Evolutionary conservation across 1,140 invertebrate genomes (phyloP).

Genomic region (Drosophila bifasciata): DNA sequence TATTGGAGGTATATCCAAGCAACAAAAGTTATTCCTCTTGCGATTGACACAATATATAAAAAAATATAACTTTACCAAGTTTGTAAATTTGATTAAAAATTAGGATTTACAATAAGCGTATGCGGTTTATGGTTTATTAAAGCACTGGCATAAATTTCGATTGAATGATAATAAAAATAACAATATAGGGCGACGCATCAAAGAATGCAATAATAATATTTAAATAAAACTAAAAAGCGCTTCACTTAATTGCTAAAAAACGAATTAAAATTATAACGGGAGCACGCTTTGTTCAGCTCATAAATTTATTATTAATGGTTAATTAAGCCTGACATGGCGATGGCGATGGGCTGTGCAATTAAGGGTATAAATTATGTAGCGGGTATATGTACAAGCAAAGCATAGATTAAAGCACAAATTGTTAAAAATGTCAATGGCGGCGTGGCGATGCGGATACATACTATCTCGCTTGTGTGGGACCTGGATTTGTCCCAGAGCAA

Average conservation of each 20-base stretch:
- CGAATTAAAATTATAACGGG: conserved; percentile 41
- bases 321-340: conserved; percentile 19
- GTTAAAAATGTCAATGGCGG: conserved; percentile 38
- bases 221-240: conserved; percentile 27
- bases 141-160: conserved; percentile 43
- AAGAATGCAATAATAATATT: neutral
- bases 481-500: conserved; percentile 41
- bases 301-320: conserved; percentile 34
- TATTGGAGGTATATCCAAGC: conserved; percentile 13
- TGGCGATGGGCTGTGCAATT: conserved; percentile 32
- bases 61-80: conserved; percentile 49
- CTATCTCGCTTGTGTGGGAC: conserved; percentile 36
- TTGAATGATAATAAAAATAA: neutral
- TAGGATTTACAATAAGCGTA: conserved; percentile 42
- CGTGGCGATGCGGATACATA: conserved; percentile 26
- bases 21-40: conserved; percentile 56
- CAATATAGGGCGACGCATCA: conserved; percentile 11
- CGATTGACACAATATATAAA: conserved; percentile 69
- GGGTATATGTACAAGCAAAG: conserved; percentile 46
- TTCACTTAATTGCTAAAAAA: conserved; percentile 36
- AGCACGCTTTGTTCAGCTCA: conserved; percentile 46
- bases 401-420: conserved; percentile 44
- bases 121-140: conserved; percentile 42
- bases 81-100: conserved; percentile 40
- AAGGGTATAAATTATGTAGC: conserved; percentile 57